These are phyloP conservation scores for Gymnosoma rotundatum DNA, from an alignment of 2,888 invertebrate genomes.

Conservation along the genomic window DNA sequence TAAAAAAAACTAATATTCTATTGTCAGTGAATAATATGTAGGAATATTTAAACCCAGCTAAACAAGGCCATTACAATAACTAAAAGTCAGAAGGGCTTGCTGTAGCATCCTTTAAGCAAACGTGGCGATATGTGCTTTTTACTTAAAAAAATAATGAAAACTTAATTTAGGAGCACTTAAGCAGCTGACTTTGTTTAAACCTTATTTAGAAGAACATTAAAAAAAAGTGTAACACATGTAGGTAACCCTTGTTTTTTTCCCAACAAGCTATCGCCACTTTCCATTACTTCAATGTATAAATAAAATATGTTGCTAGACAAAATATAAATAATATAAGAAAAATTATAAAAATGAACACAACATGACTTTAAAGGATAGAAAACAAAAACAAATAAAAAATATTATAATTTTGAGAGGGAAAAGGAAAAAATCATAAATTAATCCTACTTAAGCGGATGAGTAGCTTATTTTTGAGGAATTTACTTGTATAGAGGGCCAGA, in stretches of 20 bases:
- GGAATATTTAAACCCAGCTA: too few relatives aligned
- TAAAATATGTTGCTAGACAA: constrained; percentile 58
- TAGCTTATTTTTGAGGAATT: constrained; percentile 76
- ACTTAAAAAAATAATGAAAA: too few relatives aligned
- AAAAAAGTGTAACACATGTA: neutral
- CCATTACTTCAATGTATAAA: neutral
- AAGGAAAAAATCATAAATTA: constrained; percentile 78
- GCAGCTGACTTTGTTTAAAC: too few relatives aligned
- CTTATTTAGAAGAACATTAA: too few relatives aligned
- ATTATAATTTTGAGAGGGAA: constrained; percentile 22
- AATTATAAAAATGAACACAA: constrained; percentile 20
- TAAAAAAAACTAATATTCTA: too few relatives aligned
- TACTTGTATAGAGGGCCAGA: constrained; percentile 16
- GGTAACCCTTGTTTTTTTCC: neutral
- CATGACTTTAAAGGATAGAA: neutral
- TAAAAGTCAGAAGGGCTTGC: too few relatives aligned
- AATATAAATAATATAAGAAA: constrained; percentile 47
- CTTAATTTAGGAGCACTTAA: too few relatives aligned
- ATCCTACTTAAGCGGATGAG: constrained; percentile 79
- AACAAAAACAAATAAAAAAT: constrained; percentile 54
- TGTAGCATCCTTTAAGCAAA: too few relatives aligned
- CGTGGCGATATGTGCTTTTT: too few relatives aligned
- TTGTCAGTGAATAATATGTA: too few relatives aligned
- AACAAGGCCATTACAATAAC: too few relatives aligned
- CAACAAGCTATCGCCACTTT: neutral